Evolutionary conservation across 2,797 vertebrate species (phyloP).

Genomic region (Hozukius guyotensis): DNA sequence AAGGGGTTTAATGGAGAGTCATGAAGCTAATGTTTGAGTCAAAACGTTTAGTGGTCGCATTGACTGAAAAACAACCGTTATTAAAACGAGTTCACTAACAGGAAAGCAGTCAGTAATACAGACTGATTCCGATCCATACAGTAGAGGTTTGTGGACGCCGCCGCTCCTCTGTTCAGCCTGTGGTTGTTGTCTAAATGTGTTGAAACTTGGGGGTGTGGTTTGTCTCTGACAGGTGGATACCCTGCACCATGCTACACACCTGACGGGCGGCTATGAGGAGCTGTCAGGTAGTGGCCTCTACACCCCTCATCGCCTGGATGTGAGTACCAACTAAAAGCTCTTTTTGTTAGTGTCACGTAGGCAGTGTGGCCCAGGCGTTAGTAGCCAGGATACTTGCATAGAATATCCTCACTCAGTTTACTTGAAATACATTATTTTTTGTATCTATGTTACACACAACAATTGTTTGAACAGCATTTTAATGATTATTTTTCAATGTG

Average conservation of each 20-base stretch:
- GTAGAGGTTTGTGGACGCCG: slow-evolving; percentile 60
- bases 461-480: too few relatives aligned
- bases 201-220: slow-evolving; percentile 17
- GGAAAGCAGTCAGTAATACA: neutral
- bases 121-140: slow-evolving; percentile 4
- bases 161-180: neutral
- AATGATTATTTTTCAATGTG: too few relatives aligned
- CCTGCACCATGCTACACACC: slow-evolving; percentile 92
- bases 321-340: slow-evolving; percentile 70
- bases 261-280: slow-evolving; percentile 90
- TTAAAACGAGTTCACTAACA: neutral
- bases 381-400: too few relatives aligned
- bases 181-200: slow-evolving; percentile 1
- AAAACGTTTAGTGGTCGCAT: neutral
- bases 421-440: too few relatives aligned
- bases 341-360: neutral
- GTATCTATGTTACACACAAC: too few relatives aligned
- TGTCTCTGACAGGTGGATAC: slow-evolving; percentile 86
- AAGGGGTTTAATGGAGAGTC: slow-evolving; percentile 5
- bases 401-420: too few relatives aligned
- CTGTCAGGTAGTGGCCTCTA: slow-evolving; percentile 87
- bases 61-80: neutral
- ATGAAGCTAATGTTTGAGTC: slow-evolving; percentile 5
- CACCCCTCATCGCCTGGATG: slow-evolving; percentile 87
- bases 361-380: too few relatives aligned